phyloP scores from a whole-genome alignment of 1,140 invertebrate species.

The Apis dorsata region DNA sequence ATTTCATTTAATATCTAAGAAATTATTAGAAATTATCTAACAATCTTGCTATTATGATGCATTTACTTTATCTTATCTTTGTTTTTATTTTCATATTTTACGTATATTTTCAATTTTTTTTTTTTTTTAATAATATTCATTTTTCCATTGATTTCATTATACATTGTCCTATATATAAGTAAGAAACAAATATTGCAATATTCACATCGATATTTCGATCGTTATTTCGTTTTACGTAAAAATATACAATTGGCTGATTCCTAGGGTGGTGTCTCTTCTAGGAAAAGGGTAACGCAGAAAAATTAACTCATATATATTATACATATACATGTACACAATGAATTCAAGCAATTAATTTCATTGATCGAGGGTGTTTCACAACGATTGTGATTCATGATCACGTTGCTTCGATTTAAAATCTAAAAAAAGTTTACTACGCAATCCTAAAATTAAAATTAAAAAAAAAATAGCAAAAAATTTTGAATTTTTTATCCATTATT shows the following conservation, averaged over 20 bases:
- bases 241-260: not conserved
- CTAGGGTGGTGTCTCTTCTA: not conserved
- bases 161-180: not conserved
- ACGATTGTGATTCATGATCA: not conserved
- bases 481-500: too few species aligned
- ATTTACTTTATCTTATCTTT: conserved; percentile 4
- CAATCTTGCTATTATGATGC: not conserved
- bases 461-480: too few species aligned
- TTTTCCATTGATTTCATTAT: not conserved
- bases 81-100: not conserved
- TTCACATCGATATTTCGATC: too few species aligned
- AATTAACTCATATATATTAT: not conserved
- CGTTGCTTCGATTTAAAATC: not conserved
- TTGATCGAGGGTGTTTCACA: not conserved
- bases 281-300: not conserved
- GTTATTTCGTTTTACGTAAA: not conserved
- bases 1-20: not conserved
- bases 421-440: too few species aligned
- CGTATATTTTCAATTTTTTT: not conserved
- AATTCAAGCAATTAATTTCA: not conserved
- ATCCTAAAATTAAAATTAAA: too few species aligned
- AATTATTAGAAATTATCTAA: not conserved
- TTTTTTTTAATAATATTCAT: not conserved
- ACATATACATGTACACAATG: not conserved
- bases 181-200: not conserved